Evolutionary conservation across 2,888 invertebrate species (phyloP).

Genomic region (Noctua pronuba): DNA sequence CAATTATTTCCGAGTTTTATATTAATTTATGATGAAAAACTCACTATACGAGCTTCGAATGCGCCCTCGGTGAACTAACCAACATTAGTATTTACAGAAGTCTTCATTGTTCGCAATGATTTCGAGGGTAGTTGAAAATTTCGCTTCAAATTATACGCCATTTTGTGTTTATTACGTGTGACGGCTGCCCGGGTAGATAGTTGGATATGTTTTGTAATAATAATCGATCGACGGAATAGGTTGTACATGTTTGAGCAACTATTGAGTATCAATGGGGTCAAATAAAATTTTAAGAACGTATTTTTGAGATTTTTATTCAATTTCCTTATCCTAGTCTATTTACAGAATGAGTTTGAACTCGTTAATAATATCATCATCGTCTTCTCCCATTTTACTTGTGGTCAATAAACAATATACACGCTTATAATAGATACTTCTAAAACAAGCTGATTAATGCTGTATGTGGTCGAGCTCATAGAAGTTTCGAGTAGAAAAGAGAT

Average conservation of each 20-base stretch:
- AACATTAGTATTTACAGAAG: slow-evolving; percentile 47
- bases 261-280: slow-evolving; percentile 89
- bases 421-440: background rate
- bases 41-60: slow-evolving; percentile 24
- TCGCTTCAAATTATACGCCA: slow-evolving; percentile 68
- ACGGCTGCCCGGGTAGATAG: slow-evolving; percentile 78
- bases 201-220: slow-evolving; percentile 76
- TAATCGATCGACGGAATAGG: slow-evolving; percentile 81
- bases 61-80: slow-evolving; percentile 57
- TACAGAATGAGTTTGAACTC: slow-evolving; percentile 44
- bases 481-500: background rate
- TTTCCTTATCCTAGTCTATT: slow-evolving; percentile 39
- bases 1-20: background rate
- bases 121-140: slow-evolving; percentile 76
- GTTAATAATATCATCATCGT: background rate
- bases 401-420: slow-evolving; percentile 3
- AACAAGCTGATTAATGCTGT: background rate
- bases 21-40: background rate
- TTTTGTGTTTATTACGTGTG: slow-evolving; percentile 65
- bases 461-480: background rate
- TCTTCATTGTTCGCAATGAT: slow-evolving; percentile 58
- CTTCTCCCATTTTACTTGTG: background rate
- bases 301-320: slow-evolving; percentile 56
- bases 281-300: slow-evolving; percentile 89
- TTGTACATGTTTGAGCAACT: slow-evolving; percentile 87